Base-by-base conservation (phyloP, 2,888 invertebrate genomes). In the Parnassius orleans region DNA sequence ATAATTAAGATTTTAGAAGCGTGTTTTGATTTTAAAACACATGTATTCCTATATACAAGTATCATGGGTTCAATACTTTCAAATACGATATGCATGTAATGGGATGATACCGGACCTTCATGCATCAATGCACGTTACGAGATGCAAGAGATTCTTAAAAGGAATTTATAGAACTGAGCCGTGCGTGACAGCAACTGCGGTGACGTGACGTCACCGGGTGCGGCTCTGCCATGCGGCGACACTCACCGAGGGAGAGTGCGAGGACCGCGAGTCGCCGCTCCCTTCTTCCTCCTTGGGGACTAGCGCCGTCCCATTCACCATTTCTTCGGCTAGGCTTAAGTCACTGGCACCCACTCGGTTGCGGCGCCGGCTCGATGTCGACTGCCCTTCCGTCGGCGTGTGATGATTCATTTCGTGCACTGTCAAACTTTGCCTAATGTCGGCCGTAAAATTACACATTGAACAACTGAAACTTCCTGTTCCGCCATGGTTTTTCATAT, bases 321-420 rank as follows among this genome's bases (percentile, higher is more conserved):
- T 68, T 65, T 80, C 75, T 72, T 77, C 79, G 65, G 79, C 80
- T 69, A 77, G 71, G 57, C 88, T 77, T 73, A 92, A 90, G 80
- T 95, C 95, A 83, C 94, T 94, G 77, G 94, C 94, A 66, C 95
- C 95, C 75, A 95, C 95, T 80, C 95, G 95, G 84, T 95, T 95
- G 73, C 95, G 93, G 58, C 95, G 93, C 41, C 94, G 89, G 68
- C 88, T 86, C 68, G 79, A 75, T 66, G 87, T 88, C 72, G 93
- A 90, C 79, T 95, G 95, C 52, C 96, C 96, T 70, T 95, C 95
- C 12, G 96, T 95, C 66, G 96, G 96, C 75, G 95, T 95, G 88
- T 97, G 97, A 83, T 97, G 97, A 91, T 97, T 97, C 93, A 97
- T 96, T 86, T 97, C 96, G 85, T 97, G 97, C 66, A 97, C 97